A percentile compares a stretch with the other conserved stretches of the same genome.
Evolutionary conservation across 2,797 vertebrate species (phyloP).

Genomic region (Percopsis omiscomaycus): DNA sequence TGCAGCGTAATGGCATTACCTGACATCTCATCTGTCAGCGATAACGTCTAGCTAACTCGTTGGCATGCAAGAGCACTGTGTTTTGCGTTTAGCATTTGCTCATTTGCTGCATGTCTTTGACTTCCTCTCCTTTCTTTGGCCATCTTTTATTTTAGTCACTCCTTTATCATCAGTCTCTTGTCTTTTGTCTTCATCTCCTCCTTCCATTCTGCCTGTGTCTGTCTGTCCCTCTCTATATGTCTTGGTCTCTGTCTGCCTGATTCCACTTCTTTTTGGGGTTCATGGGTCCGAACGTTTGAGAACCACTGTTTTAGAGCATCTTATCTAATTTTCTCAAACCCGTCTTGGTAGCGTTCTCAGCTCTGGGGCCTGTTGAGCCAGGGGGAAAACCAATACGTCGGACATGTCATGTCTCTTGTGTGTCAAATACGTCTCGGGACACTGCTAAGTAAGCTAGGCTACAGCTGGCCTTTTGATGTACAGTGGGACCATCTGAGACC

Average conservation of each 20-base stretch:
- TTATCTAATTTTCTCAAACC: constrained; percentile 11
- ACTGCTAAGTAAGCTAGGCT: neutral
- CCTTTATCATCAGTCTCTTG: neutral
- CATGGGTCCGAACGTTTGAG: too few relatives aligned
- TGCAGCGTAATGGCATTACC: too few relatives aligned
- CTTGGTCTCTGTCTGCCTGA: constrained; percentile 20
- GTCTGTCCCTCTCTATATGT: neutral
- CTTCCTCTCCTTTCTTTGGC: neutral
- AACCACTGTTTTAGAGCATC: constrained; percentile 14
- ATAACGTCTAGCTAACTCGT: neutral
- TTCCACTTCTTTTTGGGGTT: neutral
- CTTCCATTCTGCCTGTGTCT: neutral
- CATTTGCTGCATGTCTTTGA: too few relatives aligned
- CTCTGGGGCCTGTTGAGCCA: constrained; percentile 7
- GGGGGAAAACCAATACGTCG: neutral
- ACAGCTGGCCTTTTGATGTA: constrained; percentile 9
- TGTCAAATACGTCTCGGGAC: constrained; percentile 12
- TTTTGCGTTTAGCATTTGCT: neutral
- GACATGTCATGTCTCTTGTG: constrained; percentile 30
- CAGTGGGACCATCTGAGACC: neutral
- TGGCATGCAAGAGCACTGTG: neutral
- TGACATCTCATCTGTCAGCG: constrained; percentile 1
- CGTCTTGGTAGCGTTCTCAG: constrained; percentile 27
- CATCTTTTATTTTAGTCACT: neutral
- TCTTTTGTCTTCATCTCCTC: neutral